Conservation (phyloP, 2,113 vertebrate species). For the Bothrops jararaca region DNA sequence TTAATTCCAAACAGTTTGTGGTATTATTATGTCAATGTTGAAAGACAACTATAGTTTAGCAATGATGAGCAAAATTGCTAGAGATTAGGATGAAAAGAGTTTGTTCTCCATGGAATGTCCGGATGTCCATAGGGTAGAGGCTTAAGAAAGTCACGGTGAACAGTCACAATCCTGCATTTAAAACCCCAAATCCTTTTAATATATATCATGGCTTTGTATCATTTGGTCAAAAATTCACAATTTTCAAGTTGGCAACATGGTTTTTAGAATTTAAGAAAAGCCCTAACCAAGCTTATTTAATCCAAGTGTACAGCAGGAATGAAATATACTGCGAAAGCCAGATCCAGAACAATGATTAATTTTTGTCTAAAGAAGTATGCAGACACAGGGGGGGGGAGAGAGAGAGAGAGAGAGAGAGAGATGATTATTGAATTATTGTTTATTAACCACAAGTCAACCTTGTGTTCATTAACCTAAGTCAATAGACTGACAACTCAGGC, state of each 20-base stretch:
- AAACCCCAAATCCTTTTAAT: not conserved
- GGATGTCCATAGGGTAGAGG: not conserved
- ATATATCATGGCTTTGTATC: not conserved
- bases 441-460: conserved; percentile 3
- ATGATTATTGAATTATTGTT: not conserved
- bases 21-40: too few relatives aligned
- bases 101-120: not conserved
- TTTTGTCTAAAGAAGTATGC: conserved; percentile 44
- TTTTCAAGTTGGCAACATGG: conserved; percentile 11
- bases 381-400: not conserved
- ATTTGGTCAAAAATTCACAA: not conserved
- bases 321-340: conserved; percentile 40
- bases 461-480: conserved; percentile 8
- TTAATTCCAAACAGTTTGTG: conserved; percentile 10
- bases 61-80: not conserved
- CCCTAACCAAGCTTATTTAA: conserved; percentile 47
- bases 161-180: too few relatives aligned
- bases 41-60: not conserved
- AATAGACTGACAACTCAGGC: not conserved
- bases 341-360: conserved; percentile 56
- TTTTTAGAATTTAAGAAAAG: conserved; percentile 25
- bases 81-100: not conserved
- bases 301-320: conserved; percentile 52
- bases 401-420: conserved; percentile 5
- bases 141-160: too few relatives aligned